Evolutionary conservation across 2,797 vertebrate species (phyloP).

Genomic region (Prionace glauca): DNA sequence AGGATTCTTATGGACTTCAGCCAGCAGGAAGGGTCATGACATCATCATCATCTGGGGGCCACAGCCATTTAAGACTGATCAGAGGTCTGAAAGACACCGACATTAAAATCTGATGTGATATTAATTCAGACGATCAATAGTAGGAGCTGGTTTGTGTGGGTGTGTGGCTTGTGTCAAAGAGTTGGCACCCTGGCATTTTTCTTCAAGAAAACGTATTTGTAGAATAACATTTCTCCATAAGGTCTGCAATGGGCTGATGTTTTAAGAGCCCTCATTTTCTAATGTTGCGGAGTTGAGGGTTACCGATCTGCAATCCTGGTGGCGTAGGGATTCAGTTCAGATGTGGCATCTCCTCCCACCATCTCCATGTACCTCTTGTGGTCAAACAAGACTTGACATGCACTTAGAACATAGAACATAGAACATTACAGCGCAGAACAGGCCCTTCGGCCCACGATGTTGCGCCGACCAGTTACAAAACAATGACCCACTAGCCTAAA

Average conservation of each 20-base stretch:
- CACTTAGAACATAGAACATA: no score
- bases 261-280: not conserved
- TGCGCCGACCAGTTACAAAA: no score
- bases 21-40: no score
- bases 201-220: not conserved
- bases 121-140: not conserved
- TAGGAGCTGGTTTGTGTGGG: not conserved
- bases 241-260: not conserved
- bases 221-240: not conserved
- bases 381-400: not conserved
- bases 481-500: no score
- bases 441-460: no score
- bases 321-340: not conserved
- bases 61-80: not conserved
- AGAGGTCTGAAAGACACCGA: not conserved
- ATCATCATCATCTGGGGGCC: not conserved
- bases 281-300: not conserved
- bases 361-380: not conserved
- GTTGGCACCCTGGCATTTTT: not conserved
- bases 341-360: not conserved
- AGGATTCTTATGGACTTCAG: not conserved
- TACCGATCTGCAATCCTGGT: not conserved
- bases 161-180: not conserved
- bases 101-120: not conserved
- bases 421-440: no score